A percentile compares a stretch with the other conserved stretches of the same genome.
Conservation (phyloP, 2,888 invertebrate species). For the Quadroppia sp. region DNA sequence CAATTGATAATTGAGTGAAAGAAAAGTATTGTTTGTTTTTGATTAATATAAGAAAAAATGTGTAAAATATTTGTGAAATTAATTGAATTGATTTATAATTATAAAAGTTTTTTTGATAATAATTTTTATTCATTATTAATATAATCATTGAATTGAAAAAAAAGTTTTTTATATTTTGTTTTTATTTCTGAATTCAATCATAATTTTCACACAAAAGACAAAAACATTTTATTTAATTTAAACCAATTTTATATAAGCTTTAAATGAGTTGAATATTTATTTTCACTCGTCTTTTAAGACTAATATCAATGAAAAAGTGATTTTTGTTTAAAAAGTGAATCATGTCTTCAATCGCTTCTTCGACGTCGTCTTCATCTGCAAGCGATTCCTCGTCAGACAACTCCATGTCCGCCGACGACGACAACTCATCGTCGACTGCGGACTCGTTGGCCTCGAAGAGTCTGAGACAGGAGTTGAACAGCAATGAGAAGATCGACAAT, state of each 20-base stretch:
- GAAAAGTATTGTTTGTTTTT: background rate
- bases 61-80: background rate
- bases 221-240: too few species aligned
- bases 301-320: background rate
- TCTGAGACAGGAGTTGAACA: background rate
- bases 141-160: too few species aligned
- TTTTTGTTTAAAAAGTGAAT: background rate
- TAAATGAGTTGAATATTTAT: background rate
- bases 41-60: background rate
- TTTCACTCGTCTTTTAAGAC: background rate
- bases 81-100: background rate
- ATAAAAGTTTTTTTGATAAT: too few species aligned
- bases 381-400: conserved; percentile 19
- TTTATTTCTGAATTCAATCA: too few species aligned
- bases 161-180: too few species aligned
- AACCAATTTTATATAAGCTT: too few species aligned
- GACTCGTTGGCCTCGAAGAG: background rate
- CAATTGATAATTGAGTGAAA: background rate
- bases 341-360: conserved; percentile 25
- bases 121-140: too few species aligned
- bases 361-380: conserved; percentile 27
- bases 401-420: conserved; percentile 16
- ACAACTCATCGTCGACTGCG: background rate
- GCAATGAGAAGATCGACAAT: background rate
- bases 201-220: too few species aligned